phyloP scores from a whole-genome alignment of 2,888 invertebrate genomes.

The Nymphalis urticae region DNA sequence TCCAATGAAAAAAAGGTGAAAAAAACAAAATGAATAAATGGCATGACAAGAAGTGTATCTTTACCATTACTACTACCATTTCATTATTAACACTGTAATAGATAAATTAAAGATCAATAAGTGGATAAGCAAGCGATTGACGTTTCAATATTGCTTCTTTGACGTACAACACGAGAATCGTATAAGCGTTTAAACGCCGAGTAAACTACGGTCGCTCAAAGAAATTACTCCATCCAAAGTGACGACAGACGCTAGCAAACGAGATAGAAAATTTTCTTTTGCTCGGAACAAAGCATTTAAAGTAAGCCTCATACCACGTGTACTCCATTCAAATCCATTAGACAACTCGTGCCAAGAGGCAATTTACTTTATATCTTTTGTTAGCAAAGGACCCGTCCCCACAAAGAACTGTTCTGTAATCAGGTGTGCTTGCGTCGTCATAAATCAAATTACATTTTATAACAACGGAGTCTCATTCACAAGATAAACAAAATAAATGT shows the following conservation, averaged over 20 bases:
- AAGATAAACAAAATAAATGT: not conserved
- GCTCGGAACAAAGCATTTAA: conserved; percentile 73
- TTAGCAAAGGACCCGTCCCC: conserved; percentile 62
- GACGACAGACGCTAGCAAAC: conserved; percentile 60
- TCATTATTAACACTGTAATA: too few species aligned
- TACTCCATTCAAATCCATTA: conserved; percentile 77
- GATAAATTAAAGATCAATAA: too few species aligned
- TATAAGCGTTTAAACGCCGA: conserved; percentile 18
- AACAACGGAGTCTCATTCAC: not conserved
- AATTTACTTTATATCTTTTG: conserved; percentile 74
- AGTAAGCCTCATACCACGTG: conserved; percentile 65
- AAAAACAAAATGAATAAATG: too few species aligned
- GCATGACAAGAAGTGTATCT: too few species aligned
- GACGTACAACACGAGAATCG: conserved; percentile 12
- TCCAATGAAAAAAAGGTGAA: too few species aligned
- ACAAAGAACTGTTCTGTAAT: conserved; percentile 65
- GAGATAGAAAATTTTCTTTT: conserved; percentile 72
- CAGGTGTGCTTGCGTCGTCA: conserved; percentile 62
- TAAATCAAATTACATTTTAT: conserved; percentile 56
- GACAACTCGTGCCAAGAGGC: conserved; percentile 64
- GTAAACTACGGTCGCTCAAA: conserved; percentile 54
- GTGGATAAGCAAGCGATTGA: not conserved
- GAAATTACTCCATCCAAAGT: conserved; percentile 66
- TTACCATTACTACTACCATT: too few species aligned
- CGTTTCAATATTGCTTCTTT: not conserved